Evolutionary conservation across 1,140 invertebrate genomes (phyloP).

Genomic region (Portunus trituberculatus): DNA sequence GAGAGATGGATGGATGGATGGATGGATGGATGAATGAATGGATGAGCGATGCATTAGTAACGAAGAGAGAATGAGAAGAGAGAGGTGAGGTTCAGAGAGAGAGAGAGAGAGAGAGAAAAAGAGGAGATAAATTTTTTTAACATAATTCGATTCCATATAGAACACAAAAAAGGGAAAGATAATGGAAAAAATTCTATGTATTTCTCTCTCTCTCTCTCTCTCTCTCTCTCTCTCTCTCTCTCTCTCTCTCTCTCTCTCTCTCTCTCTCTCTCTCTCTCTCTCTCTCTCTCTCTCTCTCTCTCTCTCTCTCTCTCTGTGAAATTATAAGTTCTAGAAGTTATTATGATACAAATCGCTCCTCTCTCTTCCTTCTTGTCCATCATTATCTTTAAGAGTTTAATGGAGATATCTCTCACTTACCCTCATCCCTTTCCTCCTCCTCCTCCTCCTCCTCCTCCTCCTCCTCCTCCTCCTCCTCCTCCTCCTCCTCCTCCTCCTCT

Average conservation of each 20-base stretch:
- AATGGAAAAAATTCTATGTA: too few species aligned
- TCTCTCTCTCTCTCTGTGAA: background rate
- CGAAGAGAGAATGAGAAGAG: too few species aligned
- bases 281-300: conserved; percentile 9
- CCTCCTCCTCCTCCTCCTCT: too few species aligned
- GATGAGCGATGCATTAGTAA: too few species aligned
- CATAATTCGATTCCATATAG: too few species aligned
- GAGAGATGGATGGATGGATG: too few species aligned
- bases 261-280: background rate
- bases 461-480: background rate
- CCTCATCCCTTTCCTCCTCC: background rate
- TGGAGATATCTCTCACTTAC: background rate
- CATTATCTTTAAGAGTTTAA: background rate
- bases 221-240: conserved; percentile 16
- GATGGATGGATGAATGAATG: too few species aligned
- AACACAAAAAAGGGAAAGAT: too few species aligned
- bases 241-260: conserved; percentile 17
- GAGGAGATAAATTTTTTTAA: too few species aligned
- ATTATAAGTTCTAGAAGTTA: background rate
- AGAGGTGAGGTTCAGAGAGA: too few species aligned
- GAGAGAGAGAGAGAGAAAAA: too few species aligned
- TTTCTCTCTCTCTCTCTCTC: background rate
- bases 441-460: background rate
- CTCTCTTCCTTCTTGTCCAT: background rate
- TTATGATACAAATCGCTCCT: background rate